Conservation (phyloP, 2,888 invertebrate species). For the Drosophila mercatorum region DNA sequence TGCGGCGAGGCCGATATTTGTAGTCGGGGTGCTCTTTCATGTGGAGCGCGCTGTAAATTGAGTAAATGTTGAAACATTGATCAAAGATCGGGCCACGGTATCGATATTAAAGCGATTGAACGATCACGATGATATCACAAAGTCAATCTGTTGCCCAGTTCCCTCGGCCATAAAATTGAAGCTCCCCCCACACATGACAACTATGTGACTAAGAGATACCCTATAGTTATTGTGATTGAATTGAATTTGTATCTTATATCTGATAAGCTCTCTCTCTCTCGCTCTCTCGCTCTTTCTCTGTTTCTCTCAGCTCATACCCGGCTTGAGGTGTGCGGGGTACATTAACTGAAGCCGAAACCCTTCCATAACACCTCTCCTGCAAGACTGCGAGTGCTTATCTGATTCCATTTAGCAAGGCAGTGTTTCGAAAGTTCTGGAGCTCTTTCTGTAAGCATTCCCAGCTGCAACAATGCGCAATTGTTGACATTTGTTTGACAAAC, state of each 20-base stretch:
- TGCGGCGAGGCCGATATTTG: constrained; percentile 94
- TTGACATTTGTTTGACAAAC: constrained; percentile 76
- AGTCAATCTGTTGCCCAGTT: constrained; percentile 42
- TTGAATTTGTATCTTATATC: background rate
- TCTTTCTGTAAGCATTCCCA: constrained; percentile 44
- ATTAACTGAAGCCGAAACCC: constrained; percentile 32
- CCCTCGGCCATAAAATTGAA: constrained; percentile 32
- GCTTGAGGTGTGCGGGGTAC: constrained; percentile 21
- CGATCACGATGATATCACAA: constrained; percentile 68
- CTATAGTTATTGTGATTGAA: constrained; percentile 6
- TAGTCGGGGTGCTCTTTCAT: constrained; percentile 98
- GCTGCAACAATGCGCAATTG: constrained; percentile 78
- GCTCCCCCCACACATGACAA: background rate
- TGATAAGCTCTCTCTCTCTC: no score
- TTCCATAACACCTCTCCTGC: constrained; percentile 41
- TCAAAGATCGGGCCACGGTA: constrained; percentile 58
- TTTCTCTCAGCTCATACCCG: background rate
- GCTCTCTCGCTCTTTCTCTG: background rate
- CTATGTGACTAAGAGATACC: constrained; percentile 7
- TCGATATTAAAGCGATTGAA: constrained; percentile 52
- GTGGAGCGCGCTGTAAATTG: constrained; percentile 90
- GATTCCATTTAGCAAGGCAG: constrained; percentile 57
- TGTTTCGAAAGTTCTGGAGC: constrained; percentile 32
- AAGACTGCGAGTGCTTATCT: constrained; percentile 49
- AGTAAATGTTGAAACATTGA: constrained; percentile 68